Evolutionary conservation across 2,888 invertebrate genomes (phyloP).

Genomic region (Euplexia lucipara): DNA sequence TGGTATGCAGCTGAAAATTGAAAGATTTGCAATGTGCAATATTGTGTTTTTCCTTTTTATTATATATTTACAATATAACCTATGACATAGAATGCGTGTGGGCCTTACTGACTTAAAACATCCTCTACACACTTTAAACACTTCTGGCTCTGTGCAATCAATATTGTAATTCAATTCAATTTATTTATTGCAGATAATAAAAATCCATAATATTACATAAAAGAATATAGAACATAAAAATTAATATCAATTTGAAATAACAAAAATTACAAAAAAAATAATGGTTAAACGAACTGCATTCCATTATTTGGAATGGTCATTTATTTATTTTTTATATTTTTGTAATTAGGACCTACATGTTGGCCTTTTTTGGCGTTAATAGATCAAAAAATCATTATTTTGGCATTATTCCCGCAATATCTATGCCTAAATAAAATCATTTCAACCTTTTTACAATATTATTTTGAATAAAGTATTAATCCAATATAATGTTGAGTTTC

Average conservation of each 20-base stretch:
- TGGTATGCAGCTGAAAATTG: slow-evolving; percentile 57
- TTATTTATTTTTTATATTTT: background rate
- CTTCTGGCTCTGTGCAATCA: background rate
- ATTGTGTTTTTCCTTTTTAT: slow-evolving; percentile 46
- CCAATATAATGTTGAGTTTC: slow-evolving; percentile 27
- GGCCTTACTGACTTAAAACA: no score
- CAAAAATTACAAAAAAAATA: no score
- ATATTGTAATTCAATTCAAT: no score
- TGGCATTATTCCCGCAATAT: background rate
- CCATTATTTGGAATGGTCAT: background rate
- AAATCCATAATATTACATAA: no score
- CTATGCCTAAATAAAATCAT: background rate
- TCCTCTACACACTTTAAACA: no score
- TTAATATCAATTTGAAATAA: no score
- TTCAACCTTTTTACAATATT: background rate
- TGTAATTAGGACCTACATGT: background rate
- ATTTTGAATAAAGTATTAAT: slow-evolving; percentile 11
- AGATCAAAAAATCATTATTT: background rate
- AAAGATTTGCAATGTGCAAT: slow-evolving; percentile 53
- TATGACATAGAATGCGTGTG: slow-evolving; percentile 22
- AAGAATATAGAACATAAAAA: no score
- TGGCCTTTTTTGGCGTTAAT: background rate
- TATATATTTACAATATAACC: slow-evolving; percentile 38
- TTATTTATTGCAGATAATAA: no score
- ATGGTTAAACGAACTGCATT: background rate